phyloP scores from a whole-genome alignment of 2,888 invertebrate genomes.

The Eugnorisma glareosa region DNA sequence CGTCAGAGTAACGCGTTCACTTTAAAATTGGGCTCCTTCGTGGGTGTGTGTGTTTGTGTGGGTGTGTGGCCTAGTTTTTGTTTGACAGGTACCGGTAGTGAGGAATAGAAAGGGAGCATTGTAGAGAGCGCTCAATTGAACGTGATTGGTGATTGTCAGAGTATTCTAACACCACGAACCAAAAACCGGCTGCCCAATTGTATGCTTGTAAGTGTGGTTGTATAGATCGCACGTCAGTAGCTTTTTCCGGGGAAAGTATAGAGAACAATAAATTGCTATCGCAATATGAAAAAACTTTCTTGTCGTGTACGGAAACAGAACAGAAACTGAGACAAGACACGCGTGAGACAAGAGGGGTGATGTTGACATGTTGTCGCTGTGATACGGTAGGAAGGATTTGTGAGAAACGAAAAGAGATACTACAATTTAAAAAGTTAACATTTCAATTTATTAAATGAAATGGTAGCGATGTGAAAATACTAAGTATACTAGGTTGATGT shows the following conservation, averaged over 20 bases:
- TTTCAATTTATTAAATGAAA: constrained; percentile 18
- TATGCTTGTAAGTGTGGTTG: background rate
- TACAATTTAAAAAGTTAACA: background rate
- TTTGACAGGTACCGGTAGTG: constrained; percentile 14
- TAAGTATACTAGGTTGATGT: background rate
- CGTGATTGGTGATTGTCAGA: background rate
- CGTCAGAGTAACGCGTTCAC: constrained; percentile 12
- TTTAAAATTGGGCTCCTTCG: constrained; percentile 14
- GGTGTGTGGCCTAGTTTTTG: constrained; percentile 35
- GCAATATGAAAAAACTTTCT: constrained; percentile 26
- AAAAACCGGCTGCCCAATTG: background rate
- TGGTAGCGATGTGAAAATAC: too few relatives aligned
- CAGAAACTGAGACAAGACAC: constrained; percentile 30
- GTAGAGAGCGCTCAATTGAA: background rate
- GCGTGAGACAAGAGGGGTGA: background rate
- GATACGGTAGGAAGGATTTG: background rate
- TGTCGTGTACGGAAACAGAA: constrained; percentile 1
- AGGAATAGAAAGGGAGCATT: background rate
- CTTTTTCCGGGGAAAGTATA: constrained; percentile 3
- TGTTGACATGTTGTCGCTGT: constrained; percentile 1
- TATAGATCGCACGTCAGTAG: background rate
- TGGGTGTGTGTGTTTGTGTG: background rate
- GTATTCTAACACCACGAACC: background rate
- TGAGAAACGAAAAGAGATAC: background rate
- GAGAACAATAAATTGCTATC: constrained; percentile 25